Percentiles rank a stretch among this genome's conserved stretches.
Conservation (phyloP, 2,797 vertebrate species). For the Garrulus glandarius region DNA sequence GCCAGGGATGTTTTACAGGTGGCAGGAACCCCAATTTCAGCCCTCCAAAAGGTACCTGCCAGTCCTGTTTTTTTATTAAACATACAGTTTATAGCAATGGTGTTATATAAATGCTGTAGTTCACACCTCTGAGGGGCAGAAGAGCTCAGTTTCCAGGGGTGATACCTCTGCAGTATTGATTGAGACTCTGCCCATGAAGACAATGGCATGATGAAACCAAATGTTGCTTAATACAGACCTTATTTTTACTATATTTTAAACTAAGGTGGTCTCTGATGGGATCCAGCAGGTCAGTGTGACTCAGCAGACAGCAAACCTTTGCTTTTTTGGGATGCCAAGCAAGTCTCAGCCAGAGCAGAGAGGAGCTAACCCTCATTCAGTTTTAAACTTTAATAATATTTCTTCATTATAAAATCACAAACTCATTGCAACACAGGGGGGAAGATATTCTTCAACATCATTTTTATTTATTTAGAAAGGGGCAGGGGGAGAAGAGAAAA, state of each 20-base stretch:
- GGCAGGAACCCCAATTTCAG: not conserved
- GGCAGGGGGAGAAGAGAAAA: rapidly evolving
- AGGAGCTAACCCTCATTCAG: not conserved
- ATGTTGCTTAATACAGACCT: not conserved
- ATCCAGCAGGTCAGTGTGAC: not conserved
- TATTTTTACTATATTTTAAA: not conserved
- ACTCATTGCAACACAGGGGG: not conserved
- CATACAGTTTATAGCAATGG: rapidly evolving
- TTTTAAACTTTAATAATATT: not conserved
- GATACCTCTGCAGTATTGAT: not conserved
- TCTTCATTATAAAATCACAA: not conserved
- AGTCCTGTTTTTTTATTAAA: not conserved
- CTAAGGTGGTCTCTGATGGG: not conserved
- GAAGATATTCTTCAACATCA: not conserved
- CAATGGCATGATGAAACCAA: not conserved
- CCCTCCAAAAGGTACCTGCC: not conserved
- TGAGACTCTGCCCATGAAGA: not conserved
- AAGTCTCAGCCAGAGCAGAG: not conserved
- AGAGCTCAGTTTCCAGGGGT: not conserved
- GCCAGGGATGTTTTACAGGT: not conserved
- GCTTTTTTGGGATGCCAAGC: not conserved
- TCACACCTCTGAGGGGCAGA: not conserved
- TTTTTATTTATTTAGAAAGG: not conserved
- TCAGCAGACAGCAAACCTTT: not conserved
- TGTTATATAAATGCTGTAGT: not conserved